Percentiles rank a stretch among this genome's conserved stretches.
Evolutionary conservation across 2,888 invertebrate genomes (phyloP).

Genomic region (Cerastis rubricosa): DNA sequence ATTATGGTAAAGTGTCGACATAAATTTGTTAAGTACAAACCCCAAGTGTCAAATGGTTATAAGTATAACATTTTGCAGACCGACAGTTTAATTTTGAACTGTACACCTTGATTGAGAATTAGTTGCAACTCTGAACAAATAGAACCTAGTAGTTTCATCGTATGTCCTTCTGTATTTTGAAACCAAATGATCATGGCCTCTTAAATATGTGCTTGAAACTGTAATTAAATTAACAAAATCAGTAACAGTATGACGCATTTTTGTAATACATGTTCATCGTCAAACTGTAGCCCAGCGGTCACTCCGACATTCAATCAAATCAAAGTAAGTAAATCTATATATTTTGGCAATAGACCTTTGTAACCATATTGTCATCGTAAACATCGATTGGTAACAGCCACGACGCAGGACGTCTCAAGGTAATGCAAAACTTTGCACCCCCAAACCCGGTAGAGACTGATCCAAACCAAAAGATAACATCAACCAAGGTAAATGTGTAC

Average conservation of each 20-base stretch:
- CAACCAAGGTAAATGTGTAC: slow-evolving; percentile 32
- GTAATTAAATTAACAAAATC: not conserved
- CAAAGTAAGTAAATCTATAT: slow-evolving; percentile 5
- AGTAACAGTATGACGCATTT: not conserved
- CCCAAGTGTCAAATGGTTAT: not conserved
- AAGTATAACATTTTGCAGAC: not conserved
- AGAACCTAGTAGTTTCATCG: not conserved
- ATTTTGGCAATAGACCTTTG: slow-evolving; percentile 18
- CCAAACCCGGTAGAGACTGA: slow-evolving; percentile 35
- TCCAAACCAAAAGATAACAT: slow-evolving; percentile 16
- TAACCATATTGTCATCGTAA: slow-evolving; percentile 2
- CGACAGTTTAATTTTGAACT: not conserved
- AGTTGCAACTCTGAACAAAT: not conserved
- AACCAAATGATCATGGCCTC: not conserved
- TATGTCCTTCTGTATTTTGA: not conserved
- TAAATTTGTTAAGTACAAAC: not conserved
- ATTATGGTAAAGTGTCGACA: not conserved
- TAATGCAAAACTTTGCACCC: slow-evolving; percentile 3
- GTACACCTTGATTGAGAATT: not conserved
- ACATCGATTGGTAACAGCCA: slow-evolving; percentile 1
- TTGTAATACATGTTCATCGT: slow-evolving; percentile 36
- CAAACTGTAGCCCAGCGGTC: slow-evolving; percentile 5
- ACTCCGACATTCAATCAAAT: slow-evolving; percentile 28
- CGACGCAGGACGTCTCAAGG: slow-evolving; percentile 19
- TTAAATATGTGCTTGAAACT: not conserved